Conservation (phyloP, 2,113 vertebrate species). For the Embiotoca jacksoni region DNA sequence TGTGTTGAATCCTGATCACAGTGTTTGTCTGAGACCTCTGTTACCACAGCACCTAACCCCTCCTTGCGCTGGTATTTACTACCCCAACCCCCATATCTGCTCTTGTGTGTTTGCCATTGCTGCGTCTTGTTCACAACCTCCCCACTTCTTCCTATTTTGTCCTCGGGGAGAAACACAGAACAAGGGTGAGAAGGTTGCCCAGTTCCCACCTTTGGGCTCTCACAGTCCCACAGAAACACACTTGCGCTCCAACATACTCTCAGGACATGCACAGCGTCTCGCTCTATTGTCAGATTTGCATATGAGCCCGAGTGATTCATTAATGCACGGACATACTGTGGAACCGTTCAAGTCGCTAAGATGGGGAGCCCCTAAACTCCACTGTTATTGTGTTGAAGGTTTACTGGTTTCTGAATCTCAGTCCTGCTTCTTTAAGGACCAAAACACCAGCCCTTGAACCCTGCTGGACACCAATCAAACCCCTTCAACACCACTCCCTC, state of each 20-base stretch:
- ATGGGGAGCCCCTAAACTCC: conserved; percentile 49
- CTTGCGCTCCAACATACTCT: conserved; percentile 51
- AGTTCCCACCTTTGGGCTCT: conserved; percentile 83
- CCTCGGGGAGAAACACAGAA: conserved; percentile 65
- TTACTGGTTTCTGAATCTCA: conserved; percentile 55
- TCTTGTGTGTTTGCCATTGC: conserved; percentile 62
- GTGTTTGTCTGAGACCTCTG: conserved; percentile 63
- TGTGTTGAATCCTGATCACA: conserved; percentile 68
- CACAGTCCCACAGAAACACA: conserved; percentile 66
- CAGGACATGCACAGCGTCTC: conserved; percentile 61
- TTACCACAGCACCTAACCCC: conserved; percentile 67
- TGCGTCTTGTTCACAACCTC: conserved; percentile 65
- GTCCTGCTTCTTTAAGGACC: conserved; percentile 65
- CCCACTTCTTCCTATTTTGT: conserved; percentile 66
- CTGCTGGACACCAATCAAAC: conserved; percentile 72
- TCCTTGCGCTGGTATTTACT: conserved; percentile 66
- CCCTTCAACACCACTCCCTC: conserved; percentile 50
- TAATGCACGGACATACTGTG: conserved; percentile 74
- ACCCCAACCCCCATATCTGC: conserved; percentile 64
- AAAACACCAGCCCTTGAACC: conserved; percentile 71
- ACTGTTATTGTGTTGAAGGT: conserved; percentile 48
- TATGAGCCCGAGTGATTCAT: conserved; percentile 69
- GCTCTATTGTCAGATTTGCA: conserved; percentile 70
- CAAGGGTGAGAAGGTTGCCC: conserved; percentile 83
- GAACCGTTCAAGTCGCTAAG: conserved; percentile 62